A percentile compares a stretch with the other conserved stretches of the same genome.
These are phyloP conservation scores for Suillia variegata DNA, from an alignment of 2,888 invertebrate species.

Conservation along the genomic window DNA sequence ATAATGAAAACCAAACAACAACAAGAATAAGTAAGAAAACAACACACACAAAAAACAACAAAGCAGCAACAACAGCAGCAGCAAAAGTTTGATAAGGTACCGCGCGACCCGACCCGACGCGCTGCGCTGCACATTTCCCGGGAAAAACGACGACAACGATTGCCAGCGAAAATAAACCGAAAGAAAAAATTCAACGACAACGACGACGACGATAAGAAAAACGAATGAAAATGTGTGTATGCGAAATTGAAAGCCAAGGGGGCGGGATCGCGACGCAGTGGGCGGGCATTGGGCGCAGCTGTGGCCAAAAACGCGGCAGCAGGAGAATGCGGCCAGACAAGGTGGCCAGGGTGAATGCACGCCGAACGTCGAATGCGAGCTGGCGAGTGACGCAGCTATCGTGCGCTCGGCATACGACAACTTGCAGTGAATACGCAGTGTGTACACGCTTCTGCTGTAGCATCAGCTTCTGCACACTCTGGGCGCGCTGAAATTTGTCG, in stretches of 20 bases:
- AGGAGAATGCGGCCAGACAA: conserved; percentile 34
- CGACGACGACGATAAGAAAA: conserved; percentile 9
- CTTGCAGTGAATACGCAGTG: no score
- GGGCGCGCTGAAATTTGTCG: not conserved
- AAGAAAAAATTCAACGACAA: not conserved
- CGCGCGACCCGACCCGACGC: no score
- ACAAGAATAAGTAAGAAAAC: conserved; percentile 23
- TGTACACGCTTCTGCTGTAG: no score
- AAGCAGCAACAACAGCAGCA: conserved; percentile 30
- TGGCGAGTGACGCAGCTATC: not conserved
- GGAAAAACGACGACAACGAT: conserved; percentile 21
- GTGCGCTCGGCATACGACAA: no score
- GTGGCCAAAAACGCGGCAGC: not conserved
- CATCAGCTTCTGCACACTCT: no score
- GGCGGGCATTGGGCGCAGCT: not conserved
- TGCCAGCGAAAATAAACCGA: not conserved
- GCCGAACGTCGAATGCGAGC: conserved; percentile 24
- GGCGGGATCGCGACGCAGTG: not conserved
- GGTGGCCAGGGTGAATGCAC: conserved; percentile 38
- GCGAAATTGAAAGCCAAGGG: not conserved
- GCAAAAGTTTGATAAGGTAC: conserved; percentile 43
- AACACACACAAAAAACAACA: conserved; percentile 19
- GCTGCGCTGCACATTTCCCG: conserved; percentile 4
- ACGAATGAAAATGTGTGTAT: conserved; percentile 11
- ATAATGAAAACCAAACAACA: conserved; percentile 22